These are phyloP conservation scores for Zenarchopterus dispar DNA, from an alignment of 2,797 vertebrate species.

Conservation along the genomic window DNA sequence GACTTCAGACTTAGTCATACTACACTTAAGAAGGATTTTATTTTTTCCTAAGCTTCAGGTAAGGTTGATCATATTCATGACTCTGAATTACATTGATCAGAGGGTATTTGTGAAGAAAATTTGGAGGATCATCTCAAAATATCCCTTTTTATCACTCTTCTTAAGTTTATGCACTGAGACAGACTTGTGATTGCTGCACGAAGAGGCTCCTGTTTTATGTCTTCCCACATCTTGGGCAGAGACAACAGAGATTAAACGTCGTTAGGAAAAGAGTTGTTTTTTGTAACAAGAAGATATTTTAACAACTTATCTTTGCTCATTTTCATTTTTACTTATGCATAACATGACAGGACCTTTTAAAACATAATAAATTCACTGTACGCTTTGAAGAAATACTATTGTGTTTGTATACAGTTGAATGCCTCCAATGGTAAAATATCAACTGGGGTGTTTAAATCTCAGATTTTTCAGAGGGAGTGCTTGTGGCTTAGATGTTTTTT, in stretches of 20 bases:
- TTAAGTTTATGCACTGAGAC: neutral
- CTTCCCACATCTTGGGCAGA: constrained; percentile 3
- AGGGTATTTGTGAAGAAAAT: constrained; percentile 13
- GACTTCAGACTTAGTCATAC: constrained; percentile 38
- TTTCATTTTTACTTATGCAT: constrained; percentile 13
- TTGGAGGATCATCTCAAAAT: neutral
- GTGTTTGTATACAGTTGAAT: neutral
- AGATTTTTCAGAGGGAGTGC: neutral
- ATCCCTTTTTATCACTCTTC: constrained; percentile 1
- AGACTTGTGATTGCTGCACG: constrained; percentile 8
- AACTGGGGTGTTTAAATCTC: constrained; percentile 12
- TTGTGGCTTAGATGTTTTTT: constrained; percentile 12
- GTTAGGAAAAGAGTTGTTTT: constrained; percentile 9
- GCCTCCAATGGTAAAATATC: constrained; percentile 12
- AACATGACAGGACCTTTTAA: neutral
- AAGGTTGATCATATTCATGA: constrained; percentile 21
- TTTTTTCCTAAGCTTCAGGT: constrained; percentile 16
- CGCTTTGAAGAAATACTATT: neutral
- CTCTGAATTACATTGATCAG: constrained; percentile 6
- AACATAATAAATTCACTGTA: neutral
- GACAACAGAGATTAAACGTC: constrained; percentile 18
- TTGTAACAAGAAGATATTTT: constrained; percentile 7
- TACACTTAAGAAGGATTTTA: constrained; percentile 8
- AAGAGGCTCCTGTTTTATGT: constrained; percentile 15
- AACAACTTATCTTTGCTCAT: constrained; percentile 19